Conservation (phyloP, 2,113 vertebrate species). For the Agelaius tricolor region DNA sequence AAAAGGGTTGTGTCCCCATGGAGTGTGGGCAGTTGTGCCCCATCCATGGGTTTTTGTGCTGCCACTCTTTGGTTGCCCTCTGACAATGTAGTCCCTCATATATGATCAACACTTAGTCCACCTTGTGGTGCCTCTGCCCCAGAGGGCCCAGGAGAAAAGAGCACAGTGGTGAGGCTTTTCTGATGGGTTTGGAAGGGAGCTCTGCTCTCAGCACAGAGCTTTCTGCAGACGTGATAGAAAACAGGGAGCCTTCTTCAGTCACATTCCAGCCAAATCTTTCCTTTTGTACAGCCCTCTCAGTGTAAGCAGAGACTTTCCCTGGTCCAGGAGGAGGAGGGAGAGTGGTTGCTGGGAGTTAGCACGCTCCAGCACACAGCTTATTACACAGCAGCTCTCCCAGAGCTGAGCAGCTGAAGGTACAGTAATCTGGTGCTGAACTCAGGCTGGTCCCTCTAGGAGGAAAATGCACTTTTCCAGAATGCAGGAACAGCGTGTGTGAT, state of each 20-base stretch:
- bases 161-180: background rate
- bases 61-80: background rate
- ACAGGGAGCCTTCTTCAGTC: background rate
- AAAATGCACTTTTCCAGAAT: background rate
- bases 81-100: background rate
- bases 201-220: background rate
- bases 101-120: background rate
- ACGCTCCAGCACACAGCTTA: accelerated
- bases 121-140: background rate
- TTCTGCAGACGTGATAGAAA: background rate
- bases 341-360: background rate
- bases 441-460: background rate
- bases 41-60: background rate
- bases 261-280: background rate
- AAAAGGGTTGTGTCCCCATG: background rate
- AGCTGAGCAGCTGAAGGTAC: background rate
- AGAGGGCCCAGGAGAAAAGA: background rate
- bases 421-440: background rate
- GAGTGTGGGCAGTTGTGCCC: background rate
- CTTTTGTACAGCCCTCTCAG: background rate
- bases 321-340: background rate
- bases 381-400: background rate
- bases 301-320: background rate
- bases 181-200: background rate
- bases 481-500: background rate